Percentiles rank a stretch among this genome's conserved stretches.
These are phyloP conservation scores for Eristalis intricaria DNA, from an alignment of 2,888 invertebrate genomes.

Conservation along the genomic window DNA sequence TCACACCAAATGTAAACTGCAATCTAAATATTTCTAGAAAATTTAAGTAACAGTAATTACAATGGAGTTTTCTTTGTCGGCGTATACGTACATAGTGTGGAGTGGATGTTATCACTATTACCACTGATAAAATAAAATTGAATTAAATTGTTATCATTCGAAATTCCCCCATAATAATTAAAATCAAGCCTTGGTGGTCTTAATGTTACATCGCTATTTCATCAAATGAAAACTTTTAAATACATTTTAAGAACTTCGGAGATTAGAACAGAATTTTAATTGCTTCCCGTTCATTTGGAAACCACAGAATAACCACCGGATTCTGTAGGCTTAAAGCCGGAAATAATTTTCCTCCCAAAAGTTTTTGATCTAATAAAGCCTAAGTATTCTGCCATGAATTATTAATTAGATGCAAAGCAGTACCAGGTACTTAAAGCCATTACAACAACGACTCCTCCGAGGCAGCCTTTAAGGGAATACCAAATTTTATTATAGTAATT, in stretches of 20 bases:
- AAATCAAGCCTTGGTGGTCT: not conserved
- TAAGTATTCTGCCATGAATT: slow-evolving; percentile 49
- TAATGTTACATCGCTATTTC: not conserved
- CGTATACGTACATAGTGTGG: too few relatives aligned
- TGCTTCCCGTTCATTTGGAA: not conserved
- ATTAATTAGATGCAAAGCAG: slow-evolving; percentile 54
- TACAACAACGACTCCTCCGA: slow-evolving; percentile 10
- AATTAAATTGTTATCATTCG: not conserved
- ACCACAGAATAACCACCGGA: slow-evolving; percentile 8
- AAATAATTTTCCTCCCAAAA: slow-evolving; percentile 18
- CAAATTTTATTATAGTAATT: slow-evolving; percentile 37
- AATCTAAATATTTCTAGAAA: too few relatives aligned
- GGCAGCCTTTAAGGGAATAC: slow-evolving; percentile 17
- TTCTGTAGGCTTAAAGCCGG: not conserved
- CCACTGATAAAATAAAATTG: not conserved
- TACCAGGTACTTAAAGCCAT: slow-evolving; percentile 9
- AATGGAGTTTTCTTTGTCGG: too few relatives aligned
- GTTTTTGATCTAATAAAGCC: slow-evolving; percentile 18
- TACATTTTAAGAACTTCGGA: not conserved
- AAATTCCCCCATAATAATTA: not conserved
- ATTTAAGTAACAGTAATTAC: too few relatives aligned
- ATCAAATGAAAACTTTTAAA: not conserved
- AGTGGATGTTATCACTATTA: not conserved
- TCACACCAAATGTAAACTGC: too few relatives aligned
- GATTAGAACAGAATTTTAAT: slow-evolving; percentile 22